Base-by-base conservation (phyloP, 1,140 invertebrate species). In the Phymastichus coffea region DNA sequence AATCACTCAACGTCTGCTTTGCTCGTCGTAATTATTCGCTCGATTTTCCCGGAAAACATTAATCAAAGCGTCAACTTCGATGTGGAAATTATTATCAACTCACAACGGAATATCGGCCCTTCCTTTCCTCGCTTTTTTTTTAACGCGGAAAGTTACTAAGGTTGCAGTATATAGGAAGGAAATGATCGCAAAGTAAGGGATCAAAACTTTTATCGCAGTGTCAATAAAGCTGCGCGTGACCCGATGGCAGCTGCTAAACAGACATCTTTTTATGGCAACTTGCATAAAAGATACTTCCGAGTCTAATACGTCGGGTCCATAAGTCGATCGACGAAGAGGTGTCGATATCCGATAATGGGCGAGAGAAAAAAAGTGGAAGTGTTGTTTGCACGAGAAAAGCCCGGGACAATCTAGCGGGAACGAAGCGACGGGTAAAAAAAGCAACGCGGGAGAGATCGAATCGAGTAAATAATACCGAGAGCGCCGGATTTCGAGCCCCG, bases 291-390 rank as follows among this genome's bases (percentile, higher is more conserved):
- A 40, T 23, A 40, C 35, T 40, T 52, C 22, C 49, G n/a, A 52
- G 37, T 40, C 20, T 52, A 26, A 52, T 52, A 40, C 37, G 19
- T 37, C 3, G 6, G 19, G 47, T 66, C 68, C 68, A 65, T 66
- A 55, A 63, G 68, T 65, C 60, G 63, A 67, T 66, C 66, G 65
- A 15, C 15, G 15, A 20, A 15, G 43, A 57, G 33, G 44, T 57
- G 55, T 57, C 44, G 44, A 57, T 57, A 57, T 47, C 44, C 55
- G 33, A 57, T 57, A 57, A 57, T 48, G 17, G 33, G n/a, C 55
- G 59, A 67, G 17, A 47, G 8, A n/a, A 30, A 48, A 33, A 33
- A 33, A 33, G 14, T n/a, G 22, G 37, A 35, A 49, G 38, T 40
- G 49, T 35, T 52, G 49, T 37, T 38, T 30, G 44, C 35, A 43